Percentiles rank a stretch among this genome's conserved stretches.
phyloP scores from a whole-genome alignment of 2,113 vertebrate species.

The Aythya baeri region DNA sequence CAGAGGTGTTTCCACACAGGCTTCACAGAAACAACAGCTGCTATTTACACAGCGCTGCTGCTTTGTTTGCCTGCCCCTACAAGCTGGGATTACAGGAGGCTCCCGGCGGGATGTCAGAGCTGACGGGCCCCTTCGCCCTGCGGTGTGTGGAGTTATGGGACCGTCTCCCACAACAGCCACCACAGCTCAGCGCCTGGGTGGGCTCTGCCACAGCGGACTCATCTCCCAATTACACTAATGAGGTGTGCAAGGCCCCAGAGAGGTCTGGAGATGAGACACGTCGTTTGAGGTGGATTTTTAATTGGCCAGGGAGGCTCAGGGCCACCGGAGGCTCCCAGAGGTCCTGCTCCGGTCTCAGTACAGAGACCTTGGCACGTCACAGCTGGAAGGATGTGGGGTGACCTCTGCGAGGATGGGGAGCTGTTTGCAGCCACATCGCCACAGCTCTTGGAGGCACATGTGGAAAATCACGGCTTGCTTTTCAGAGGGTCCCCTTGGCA shows the following conservation, averaged over 20 bases:
- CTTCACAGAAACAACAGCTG: not conserved
- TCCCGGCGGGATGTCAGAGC: not conserved
- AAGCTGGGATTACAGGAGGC: not conserved
- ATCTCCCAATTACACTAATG: constrained; percentile 59
- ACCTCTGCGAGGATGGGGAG: rapidly evolving
- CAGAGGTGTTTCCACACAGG: not conserved
- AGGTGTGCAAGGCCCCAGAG: constrained; percentile 3
- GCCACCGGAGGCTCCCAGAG: not conserved
- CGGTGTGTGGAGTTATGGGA: not conserved
- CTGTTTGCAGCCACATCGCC: not conserved
- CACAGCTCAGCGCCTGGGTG: not conserved
- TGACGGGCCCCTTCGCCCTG: not conserved
- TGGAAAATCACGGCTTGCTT: not conserved
- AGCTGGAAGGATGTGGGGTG: not conserved
- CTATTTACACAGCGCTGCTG: not conserved
- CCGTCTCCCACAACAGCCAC: not conserved
- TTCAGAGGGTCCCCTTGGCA: not conserved
- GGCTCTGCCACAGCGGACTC: not conserved
- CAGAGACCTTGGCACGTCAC: not conserved
- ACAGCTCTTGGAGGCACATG: not conserved
- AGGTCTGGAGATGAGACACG: not conserved
- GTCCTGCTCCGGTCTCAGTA: not conserved
- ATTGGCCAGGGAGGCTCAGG: constrained; percentile 39
- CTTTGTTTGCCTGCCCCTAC: not conserved
- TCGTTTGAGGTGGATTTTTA: constrained; percentile 43